Conservation (phyloP, 2,888 invertebrate genomes). For the Scelioninae gen. 1 region DNA sequence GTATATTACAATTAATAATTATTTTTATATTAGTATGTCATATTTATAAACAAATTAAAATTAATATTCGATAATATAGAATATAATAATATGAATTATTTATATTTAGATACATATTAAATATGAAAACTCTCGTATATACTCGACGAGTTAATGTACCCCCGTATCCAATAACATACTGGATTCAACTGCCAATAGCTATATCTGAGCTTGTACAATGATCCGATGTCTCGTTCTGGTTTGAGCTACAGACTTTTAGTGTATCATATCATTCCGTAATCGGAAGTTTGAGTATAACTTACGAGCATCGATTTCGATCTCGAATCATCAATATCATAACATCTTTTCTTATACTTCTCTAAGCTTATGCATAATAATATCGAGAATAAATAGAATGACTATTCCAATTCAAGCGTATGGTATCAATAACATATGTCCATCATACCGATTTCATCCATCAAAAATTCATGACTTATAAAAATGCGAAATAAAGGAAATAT, state of each 20-base stretch:
- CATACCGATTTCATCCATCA: not conserved
- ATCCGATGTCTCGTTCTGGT: slow-evolving; percentile 40
- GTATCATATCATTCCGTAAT: slow-evolving; percentile 28
- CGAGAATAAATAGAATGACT: slow-evolving; percentile 9
- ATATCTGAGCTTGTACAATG: slow-evolving; percentile 35
- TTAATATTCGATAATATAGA: too few species aligned
- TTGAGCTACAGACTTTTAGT: slow-evolving; percentile 33
- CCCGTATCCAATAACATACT: slow-evolving; percentile 39
- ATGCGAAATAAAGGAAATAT: too few species aligned
- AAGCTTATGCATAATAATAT: slow-evolving; percentile 18
- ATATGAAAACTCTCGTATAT: slow-evolving; percentile 8
- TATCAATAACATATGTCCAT: slow-evolving; percentile 1
- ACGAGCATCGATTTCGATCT: slow-evolving; percentile 39
- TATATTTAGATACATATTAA: slow-evolving; percentile 24
- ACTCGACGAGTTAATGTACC: slow-evolving; percentile 38
- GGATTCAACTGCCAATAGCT: slow-evolving; percentile 45
- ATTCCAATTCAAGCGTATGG: not conserved
- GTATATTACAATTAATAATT: too few species aligned
- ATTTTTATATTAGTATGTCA: too few species aligned
- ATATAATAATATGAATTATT: slow-evolving; percentile 1
- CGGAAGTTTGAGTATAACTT: slow-evolving; percentile 31
- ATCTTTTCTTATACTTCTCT: slow-evolving; percentile 4
- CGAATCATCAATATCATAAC: slow-evolving; percentile 16
- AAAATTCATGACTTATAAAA: too few species aligned
- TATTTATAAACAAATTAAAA: too few species aligned